phyloP scores from a whole-genome alignment of 2,113 vertebrate species.

The Chloebia gouldiae region DNA sequence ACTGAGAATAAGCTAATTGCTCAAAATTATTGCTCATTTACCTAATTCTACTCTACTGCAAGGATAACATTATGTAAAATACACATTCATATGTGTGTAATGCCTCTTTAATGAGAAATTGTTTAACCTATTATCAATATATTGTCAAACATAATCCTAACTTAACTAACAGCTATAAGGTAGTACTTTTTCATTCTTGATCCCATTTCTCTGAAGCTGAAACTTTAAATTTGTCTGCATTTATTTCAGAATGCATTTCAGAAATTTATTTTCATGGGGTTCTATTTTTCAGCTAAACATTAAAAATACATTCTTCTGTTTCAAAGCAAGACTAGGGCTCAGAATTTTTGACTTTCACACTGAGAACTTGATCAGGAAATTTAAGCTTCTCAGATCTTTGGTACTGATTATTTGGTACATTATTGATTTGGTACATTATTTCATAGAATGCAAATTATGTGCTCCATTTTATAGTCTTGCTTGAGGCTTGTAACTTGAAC shows the following conservation, averaged over 20 bases:
- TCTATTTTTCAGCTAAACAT: not conserved
- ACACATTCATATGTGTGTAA: not conserved
- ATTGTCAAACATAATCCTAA: not conserved
- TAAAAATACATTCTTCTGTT: not conserved
- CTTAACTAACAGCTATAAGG: not conserved
- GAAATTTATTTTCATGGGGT: rapidly evolving
- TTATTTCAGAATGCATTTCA: not conserved
- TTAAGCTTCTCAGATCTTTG: not conserved
- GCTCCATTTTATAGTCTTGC: not conserved
- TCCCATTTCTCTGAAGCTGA: not conserved
- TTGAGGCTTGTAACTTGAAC: not conserved
- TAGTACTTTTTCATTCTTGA: not conserved
- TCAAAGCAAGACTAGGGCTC: not conserved
- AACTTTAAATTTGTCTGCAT: not conserved
- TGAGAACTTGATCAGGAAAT: not conserved
- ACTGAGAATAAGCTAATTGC: not conserved
- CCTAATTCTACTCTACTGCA: not conserved
- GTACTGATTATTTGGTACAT: not conserved
- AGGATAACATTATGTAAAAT: not conserved
- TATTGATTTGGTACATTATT: too few species aligned
- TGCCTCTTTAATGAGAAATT: not conserved
- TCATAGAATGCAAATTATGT: not conserved
- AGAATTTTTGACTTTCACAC: not conserved
- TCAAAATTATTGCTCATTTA: not conserved
- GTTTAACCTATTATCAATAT: not conserved